These are phyloP conservation scores for Heliconius hermathena DNA, from an alignment of 1,140 invertebrate genomes.

Conservation along the genomic window DNA sequence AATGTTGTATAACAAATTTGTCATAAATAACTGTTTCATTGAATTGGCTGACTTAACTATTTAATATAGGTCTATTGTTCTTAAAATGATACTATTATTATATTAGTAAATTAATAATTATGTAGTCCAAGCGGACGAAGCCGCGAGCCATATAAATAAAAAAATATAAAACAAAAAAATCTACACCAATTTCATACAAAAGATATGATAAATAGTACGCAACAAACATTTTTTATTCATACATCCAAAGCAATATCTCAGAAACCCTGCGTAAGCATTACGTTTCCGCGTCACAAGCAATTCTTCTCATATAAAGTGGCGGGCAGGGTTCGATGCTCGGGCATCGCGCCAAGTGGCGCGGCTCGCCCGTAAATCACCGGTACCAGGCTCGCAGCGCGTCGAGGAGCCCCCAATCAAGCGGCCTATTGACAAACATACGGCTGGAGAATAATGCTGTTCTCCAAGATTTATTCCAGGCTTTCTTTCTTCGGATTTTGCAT, in stretches of 20 bases:
- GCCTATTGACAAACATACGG: conserved; percentile 79
- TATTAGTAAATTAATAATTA: too few relatives aligned
- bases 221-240: conserved; percentile 16
- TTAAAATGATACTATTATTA: too few relatives aligned
- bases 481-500: conserved; percentile 61
- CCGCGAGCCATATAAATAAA: too few relatives aligned
- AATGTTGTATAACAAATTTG: too few relatives aligned
- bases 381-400: conserved; percentile 68
- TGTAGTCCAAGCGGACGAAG: too few relatives aligned
- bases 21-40: too few relatives aligned
- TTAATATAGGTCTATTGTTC: too few relatives aligned
- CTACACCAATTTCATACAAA: not conserved
- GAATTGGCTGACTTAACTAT: too few relatives aligned
- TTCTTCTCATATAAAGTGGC: conserved; percentile 72
- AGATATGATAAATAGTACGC: not conserved
- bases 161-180: too few relatives aligned
- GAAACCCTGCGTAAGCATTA: conserved; percentile 36
- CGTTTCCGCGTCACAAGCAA: conserved; percentile 63
- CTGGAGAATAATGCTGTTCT: conserved; percentile 69
- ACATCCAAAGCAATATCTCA: conserved; percentile 24
- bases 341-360: conserved; percentile 73
- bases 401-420: conserved; percentile 75
- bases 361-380: conserved; percentile 70
- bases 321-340: conserved; percentile 64
- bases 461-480: conserved; percentile 64